Conservation (phyloP, 2,113 vertebrate species). For the Scolopax mira region DNA sequence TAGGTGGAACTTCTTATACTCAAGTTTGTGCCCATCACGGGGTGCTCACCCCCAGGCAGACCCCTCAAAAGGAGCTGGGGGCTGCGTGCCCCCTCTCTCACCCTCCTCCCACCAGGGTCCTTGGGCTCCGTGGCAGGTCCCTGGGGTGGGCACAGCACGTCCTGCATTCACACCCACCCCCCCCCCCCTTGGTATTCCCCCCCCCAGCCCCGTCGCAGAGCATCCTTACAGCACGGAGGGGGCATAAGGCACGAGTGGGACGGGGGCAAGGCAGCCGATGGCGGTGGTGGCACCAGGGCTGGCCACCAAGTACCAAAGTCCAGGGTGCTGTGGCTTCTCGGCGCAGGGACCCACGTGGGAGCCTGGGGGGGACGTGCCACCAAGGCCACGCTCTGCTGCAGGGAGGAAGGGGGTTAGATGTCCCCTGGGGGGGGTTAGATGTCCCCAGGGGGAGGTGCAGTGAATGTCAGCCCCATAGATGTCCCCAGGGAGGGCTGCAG, state of each 20-base stretch:
- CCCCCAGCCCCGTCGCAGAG: neutral
- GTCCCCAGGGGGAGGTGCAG: too few species aligned
- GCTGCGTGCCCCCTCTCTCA: neutral
- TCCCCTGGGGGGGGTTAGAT: neutral
- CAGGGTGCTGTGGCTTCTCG: neutral
- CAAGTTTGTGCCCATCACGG: too few species aligned
- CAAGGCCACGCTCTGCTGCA: neutral
- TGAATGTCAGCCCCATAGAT: too few species aligned
- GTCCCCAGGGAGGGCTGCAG: too few species aligned
- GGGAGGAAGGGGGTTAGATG: neutral
- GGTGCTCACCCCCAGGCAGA: neutral
- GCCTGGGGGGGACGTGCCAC: neutral
- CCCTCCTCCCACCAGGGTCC: accelerated
- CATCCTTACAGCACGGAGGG: constrained; percentile 73
- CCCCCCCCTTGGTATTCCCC: accelerated
- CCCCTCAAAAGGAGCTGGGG: neutral
- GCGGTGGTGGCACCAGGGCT: constrained; percentile 18
- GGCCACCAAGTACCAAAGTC: constrained; percentile 66
- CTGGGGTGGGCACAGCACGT: neutral
- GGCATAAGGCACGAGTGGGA: constrained; percentile 72
- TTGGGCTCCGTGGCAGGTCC: accelerated
- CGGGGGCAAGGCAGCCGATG: constrained; percentile 59
- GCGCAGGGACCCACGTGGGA: neutral
- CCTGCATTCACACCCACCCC: neutral
- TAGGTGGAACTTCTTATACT: too few species aligned